Conservation (phyloP, 1,140 invertebrate genomes). For the Anastrepha obliqua region DNA sequence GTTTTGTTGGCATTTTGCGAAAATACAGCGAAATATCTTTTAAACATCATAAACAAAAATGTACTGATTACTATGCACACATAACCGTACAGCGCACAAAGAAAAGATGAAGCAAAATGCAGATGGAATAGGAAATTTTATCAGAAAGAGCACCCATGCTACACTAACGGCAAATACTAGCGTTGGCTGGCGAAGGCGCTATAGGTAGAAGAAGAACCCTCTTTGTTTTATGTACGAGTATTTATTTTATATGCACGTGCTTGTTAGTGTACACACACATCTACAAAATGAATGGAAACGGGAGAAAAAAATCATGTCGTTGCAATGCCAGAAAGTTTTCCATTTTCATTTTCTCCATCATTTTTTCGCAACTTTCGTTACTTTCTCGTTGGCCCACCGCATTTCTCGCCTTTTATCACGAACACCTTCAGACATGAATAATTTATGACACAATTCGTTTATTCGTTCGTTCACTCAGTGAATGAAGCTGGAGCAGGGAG, state of each 20-base stretch:
- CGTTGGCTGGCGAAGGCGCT: neutral
- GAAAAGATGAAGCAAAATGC: neutral
- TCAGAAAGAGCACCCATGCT: neutral
- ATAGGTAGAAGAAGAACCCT: neutral
- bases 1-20: neutral
- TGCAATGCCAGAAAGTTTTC: conserved; percentile 41
- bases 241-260: neutral
- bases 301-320: conserved; percentile 18
- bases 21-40: neutral
- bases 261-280: neutral
- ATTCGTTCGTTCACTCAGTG: conserved; percentile 22
- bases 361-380: conserved; percentile 10
- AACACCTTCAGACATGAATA: conserved; percentile 56
- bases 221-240: too few relatives aligned
- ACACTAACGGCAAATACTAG: neutral
- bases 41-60: neutral
- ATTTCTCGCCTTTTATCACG: conserved; percentile 51
- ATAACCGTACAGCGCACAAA: neutral
- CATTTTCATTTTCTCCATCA: conserved; percentile 36
- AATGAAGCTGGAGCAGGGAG: neutral
- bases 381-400: neutral
- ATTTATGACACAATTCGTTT: conserved; percentile 55
- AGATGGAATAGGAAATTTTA: neutral
- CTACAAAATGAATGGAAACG: neutral
- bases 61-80: neutral